A percentile compares a stretch with the other conserved stretches of the same genome.
Conservation (phyloP, 2,113 vertebrate genomes). For the Irena cyanogastra region DNA sequence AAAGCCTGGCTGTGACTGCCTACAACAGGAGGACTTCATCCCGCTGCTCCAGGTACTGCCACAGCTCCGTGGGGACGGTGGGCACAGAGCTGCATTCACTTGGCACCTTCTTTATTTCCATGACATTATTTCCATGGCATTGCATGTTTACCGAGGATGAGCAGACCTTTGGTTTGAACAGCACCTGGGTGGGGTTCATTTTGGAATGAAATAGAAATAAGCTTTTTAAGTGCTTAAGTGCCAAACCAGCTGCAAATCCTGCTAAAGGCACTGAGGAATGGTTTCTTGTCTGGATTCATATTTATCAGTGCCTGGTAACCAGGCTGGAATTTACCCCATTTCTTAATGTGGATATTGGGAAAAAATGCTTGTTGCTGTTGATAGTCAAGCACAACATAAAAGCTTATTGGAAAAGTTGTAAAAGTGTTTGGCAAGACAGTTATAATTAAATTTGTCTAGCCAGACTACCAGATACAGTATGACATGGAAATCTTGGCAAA, state of each 20-base stretch:
- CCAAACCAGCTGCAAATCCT: neutral
- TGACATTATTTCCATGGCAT: neutral
- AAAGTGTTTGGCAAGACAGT: neutral
- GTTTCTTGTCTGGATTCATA: neutral
- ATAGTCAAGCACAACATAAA: neutral
- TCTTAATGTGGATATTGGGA: neutral
- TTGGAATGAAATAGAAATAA: neutral
- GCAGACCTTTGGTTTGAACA: neutral
- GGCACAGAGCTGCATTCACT: neutral
- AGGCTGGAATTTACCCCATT: neutral
- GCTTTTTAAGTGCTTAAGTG: neutral
- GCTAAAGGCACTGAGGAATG: neutral
- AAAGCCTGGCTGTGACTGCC: conserved; percentile 84
- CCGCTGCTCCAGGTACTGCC: conserved; percentile 89
- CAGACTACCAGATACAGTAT: neutral
- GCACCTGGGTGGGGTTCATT: neutral
- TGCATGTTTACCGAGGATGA: neutral
- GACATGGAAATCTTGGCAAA: neutral
- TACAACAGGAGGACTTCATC: conserved; percentile 96
- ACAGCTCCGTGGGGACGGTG: neutral
- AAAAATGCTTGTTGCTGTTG: neutral
- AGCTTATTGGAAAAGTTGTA: neutral
- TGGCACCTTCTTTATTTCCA: neutral
- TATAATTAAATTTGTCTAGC: neutral
- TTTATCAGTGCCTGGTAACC: neutral